Percentiles rank a stretch among this genome's conserved stretches.
Evolutionary conservation across 2,888 invertebrate genomes (phyloP).

Genomic region (Protodeltote pygarga): DNA sequence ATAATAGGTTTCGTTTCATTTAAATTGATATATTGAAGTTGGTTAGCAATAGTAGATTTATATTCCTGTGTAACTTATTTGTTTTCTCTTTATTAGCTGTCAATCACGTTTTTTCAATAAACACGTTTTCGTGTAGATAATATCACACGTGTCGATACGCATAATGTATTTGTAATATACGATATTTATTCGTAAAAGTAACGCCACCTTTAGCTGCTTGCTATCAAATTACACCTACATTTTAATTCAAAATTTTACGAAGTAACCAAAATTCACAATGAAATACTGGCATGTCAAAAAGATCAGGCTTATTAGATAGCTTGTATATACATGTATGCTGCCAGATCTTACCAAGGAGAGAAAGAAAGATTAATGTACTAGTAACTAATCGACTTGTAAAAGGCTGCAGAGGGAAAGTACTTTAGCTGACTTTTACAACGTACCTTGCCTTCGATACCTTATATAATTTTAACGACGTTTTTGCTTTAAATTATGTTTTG

Average conservation of each 20-base stretch:
- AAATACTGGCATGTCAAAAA: too few relatives aligned
- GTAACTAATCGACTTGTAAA: slow-evolving; percentile 33
- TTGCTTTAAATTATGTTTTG: slow-evolving; percentile 18
- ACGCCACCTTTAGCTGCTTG: background rate
- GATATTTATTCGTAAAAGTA: slow-evolving; percentile 21
- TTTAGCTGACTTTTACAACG: slow-evolving; percentile 28
- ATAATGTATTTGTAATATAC: slow-evolving; percentile 3
- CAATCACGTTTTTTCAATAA: slow-evolving; percentile 31
- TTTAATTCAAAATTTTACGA: too few relatives aligned
- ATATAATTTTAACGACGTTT: slow-evolving; percentile 37
- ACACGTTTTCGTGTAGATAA: slow-evolving; percentile 1
- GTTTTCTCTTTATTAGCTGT: slow-evolving; percentile 10
- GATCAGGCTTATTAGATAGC: too few relatives aligned
- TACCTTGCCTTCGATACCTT: slow-evolving; percentile 30
- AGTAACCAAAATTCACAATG: too few relatives aligned
- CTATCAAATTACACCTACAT: background rate
- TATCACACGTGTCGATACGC: background rate
- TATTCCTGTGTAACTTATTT: slow-evolving; percentile 11
- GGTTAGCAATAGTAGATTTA: slow-evolving; percentile 11
- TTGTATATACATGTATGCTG: too few relatives aligned
- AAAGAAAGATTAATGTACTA: slow-evolving; percentile 30
- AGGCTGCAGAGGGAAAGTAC: slow-evolving; percentile 45
- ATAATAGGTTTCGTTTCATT: slow-evolving; percentile 27
- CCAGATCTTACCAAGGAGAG: slow-evolving; percentile 14
- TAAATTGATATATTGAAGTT: slow-evolving; percentile 13